Percentiles rank a stretch among this genome's conserved stretches.
phyloP scores from a whole-genome alignment of 2,113 vertebrate genomes.

The Mixornis gularis region DNA sequence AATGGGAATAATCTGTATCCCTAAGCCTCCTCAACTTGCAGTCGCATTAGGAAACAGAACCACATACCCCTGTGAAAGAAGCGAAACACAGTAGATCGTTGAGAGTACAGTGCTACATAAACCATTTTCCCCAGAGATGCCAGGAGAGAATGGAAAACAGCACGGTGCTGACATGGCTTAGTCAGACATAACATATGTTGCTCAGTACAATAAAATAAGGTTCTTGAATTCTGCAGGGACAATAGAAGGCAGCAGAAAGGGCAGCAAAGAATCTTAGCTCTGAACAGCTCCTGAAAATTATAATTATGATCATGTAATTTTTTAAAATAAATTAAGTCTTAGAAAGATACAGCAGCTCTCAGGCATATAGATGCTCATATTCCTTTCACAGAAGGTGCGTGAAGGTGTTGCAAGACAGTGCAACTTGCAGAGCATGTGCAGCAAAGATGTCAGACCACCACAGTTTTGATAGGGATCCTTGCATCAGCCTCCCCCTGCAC shows the following conservation, averaged over 20 bases:
- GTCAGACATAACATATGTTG: not conserved
- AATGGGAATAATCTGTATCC: not conserved
- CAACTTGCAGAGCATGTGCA: accelerated
- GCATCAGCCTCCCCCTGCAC: accelerated
- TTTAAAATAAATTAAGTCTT: not conserved
- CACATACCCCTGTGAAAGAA: not conserved
- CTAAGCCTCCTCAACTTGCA: not conserved
- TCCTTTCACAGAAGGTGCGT: not conserved
- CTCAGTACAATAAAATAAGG: not conserved
- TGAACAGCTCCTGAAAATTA: not conserved
- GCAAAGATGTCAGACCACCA: not conserved
- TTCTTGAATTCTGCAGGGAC: not conserved
- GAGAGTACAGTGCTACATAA: not conserved
- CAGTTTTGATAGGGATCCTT: not conserved
- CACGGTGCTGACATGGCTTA: not conserved
- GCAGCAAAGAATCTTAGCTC: not conserved
- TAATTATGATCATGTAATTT: not conserved
- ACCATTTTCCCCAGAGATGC: not conserved
- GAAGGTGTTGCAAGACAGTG: not conserved
- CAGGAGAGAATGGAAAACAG: not conserved
- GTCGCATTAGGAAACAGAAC: not conserved
- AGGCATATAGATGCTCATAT: not conserved
- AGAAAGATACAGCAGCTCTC: not conserved
- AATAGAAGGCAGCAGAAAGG: not conserved
- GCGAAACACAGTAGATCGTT: not conserved